These are phyloP conservation scores for Sarotherodon lohbergeri DNA, from an alignment of 2,113 vertebrate species.

Conservation along the genomic window DNA sequence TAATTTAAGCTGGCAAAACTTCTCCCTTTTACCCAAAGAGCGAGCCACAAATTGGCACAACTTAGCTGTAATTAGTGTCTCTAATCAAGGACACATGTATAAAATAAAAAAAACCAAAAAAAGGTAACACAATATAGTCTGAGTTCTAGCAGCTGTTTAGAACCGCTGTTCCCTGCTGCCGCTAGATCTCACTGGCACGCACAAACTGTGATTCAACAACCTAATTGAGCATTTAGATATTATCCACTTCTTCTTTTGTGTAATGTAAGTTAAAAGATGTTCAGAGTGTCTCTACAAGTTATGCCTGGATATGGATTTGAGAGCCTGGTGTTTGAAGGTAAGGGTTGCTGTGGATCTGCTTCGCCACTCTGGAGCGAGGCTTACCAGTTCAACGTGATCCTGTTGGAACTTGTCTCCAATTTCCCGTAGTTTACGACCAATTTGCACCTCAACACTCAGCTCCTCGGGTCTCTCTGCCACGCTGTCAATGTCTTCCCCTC, in stretches of 20 bases:
- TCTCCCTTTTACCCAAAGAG: background rate
- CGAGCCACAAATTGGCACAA: slow-evolving; percentile 21
- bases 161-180: background rate
- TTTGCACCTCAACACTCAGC: slow-evolving; percentile 62
- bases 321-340: background rate
- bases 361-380: background rate
- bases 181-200: background rate
- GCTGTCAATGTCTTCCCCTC: slow-evolving; percentile 42
- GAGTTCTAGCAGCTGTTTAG: background rate
- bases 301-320: background rate
- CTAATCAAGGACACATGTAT: background rate
- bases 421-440: slow-evolving; percentile 69
- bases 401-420: slow-evolving; percentile 73
- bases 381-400: slow-evolving; percentile 68
- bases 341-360: background rate
- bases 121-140: background rate
- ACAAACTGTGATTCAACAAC: background rate
- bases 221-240: background rate
- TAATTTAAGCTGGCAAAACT: slow-evolving; percentile 1
- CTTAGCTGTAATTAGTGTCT: background rate
- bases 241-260: background rate
- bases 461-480: slow-evolving; percentile 42
- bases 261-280: background rate
- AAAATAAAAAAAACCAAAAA: background rate
- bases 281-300: background rate